These are phyloP conservation scores for Dipodomys stephensi DNA, from an alignment of 2,113 vertebrate genomes.

Conservation along the genomic window DNA sequence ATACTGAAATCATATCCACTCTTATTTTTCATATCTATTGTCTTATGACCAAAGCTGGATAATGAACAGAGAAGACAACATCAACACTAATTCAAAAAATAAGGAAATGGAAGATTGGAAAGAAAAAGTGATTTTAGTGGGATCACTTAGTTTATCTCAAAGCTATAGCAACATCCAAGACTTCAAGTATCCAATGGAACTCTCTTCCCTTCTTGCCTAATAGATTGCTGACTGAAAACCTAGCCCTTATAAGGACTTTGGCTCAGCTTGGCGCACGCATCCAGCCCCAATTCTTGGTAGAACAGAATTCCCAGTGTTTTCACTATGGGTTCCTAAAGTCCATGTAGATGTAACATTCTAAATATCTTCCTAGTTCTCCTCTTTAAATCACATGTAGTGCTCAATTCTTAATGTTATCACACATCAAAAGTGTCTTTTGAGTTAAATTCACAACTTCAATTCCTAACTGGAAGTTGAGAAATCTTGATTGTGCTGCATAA, in stretches of 20 bases:
- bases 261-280: not conserved
- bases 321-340: not conserved
- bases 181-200: not conserved
- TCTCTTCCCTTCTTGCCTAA: not conserved
- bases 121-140: not conserved
- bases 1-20: not conserved
- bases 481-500: not conserved
- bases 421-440: not conserved
- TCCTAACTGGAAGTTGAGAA: not conserved
- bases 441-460: not conserved
- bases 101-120: not conserved
- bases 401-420: not conserved
- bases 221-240: not conserved
- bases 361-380: not conserved
- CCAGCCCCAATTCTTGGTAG: not conserved
- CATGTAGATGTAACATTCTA: not conserved
- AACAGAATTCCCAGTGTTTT: not conserved
- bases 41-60: not conserved
- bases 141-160: not conserved
- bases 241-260: not conserved
- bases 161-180: not conserved
- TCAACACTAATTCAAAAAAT: constrained; percentile 24
- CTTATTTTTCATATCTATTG: not conserved
- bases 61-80: not conserved
- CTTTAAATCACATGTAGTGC: not conserved